phyloP scores from a whole-genome alignment of 1,140 invertebrate species.

The Oryctes rhinoceros region DNA sequence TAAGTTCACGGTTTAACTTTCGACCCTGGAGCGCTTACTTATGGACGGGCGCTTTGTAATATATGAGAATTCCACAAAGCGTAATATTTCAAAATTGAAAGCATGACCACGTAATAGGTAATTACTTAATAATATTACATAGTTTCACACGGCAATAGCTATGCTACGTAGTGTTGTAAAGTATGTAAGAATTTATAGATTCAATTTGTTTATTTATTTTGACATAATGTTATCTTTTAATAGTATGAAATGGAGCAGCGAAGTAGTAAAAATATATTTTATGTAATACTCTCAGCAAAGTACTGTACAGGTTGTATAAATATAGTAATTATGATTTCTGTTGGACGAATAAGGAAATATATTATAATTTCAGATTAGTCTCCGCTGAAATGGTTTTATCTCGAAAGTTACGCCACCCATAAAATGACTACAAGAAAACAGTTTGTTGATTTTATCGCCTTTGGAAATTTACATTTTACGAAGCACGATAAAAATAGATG shows the following conservation, averaged over 20 bases:
- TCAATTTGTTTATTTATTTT: too few species aligned
- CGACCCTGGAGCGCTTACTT: background rate
- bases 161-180: too few species aligned
- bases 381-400: background rate
- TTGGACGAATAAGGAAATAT: background rate
- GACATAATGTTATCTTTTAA: too few species aligned
- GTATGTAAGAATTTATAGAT: too few species aligned
- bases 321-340: too few species aligned
- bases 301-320: too few species aligned
- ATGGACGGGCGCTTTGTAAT: background rate
- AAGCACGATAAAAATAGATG: constrained; percentile 18
- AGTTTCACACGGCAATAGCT: too few species aligned
- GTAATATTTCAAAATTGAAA: constrained; percentile 23
- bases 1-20: background rate
- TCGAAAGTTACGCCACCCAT: background rate
- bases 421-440: background rate
- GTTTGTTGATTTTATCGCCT: background rate
- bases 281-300: too few species aligned
- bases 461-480: background rate
- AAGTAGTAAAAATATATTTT: too few species aligned
- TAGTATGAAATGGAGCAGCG: too few species aligned
- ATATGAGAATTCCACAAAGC: background rate
- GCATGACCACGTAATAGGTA: background rate
- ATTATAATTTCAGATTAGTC: background rate
- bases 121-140: background rate